Conservation (phyloP, 1,140 invertebrate species). For the Geopemphigus sp. region DNA sequence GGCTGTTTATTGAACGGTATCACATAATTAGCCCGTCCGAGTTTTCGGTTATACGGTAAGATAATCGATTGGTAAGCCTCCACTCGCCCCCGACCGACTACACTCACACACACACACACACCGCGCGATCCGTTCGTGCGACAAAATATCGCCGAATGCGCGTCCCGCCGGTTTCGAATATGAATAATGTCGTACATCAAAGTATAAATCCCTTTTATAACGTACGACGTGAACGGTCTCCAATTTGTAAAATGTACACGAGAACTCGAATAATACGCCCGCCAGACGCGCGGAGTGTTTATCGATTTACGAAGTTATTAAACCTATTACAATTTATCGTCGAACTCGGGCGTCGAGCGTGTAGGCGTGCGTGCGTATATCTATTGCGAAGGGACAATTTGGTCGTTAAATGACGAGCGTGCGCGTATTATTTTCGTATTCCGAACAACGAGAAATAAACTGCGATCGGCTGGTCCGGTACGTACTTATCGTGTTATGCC, state of each 20-base stretch:
- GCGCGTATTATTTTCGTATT: neutral
- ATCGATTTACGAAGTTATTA: slow-evolving; percentile 24
- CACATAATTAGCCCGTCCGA: too few relatives aligned
- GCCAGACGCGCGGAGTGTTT: neutral
- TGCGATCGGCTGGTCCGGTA: too few relatives aligned
- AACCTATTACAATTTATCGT: too few relatives aligned
- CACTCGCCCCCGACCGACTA: too few relatives aligned
- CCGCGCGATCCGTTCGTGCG: neutral
- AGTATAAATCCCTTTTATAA: slow-evolving; percentile 20
- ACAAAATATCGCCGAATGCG: slow-evolving; percentile 1
- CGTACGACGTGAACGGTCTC: slow-evolving; percentile 5
- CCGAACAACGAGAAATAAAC: neutral
- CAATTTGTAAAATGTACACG: slow-evolving; percentile 30
- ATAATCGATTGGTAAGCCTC: neutral
- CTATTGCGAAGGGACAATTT: neutral
- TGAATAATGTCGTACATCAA: slow-evolving; percentile 10
- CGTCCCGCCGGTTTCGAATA: neutral
- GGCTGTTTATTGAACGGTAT: too few relatives aligned
- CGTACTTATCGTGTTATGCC: neutral
- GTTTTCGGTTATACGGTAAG: too few relatives aligned
- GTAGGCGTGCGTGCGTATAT: neutral
- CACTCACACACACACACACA: too few relatives aligned
- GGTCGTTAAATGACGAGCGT: too few relatives aligned
- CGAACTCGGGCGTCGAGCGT: neutral
- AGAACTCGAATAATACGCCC: neutral